Evolutionary conservation across 2,888 invertebrate genomes (phyloP).

Genomic region (Mechanitis mazaeus): DNA sequence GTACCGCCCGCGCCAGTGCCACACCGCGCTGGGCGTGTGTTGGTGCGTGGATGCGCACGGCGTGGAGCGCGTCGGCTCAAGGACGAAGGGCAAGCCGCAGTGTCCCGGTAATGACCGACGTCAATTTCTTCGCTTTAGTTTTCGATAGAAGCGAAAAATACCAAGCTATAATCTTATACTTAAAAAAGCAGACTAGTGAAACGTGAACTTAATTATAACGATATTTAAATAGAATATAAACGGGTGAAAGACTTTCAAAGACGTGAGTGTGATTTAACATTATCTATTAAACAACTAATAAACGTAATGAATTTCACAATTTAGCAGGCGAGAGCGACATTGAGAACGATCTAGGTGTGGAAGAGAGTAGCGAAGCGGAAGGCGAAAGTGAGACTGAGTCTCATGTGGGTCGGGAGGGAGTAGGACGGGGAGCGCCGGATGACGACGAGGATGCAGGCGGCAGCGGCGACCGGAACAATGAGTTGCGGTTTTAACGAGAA

Average conservation of each 20-base stretch:
- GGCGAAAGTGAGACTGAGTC: slow-evolving; percentile 46
- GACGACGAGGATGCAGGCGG: slow-evolving; percentile 88
- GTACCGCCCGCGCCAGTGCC: slow-evolving; percentile 91
- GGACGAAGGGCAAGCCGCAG: slow-evolving; percentile 79
- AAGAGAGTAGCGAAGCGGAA: slow-evolving; percentile 64
- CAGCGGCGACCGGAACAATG: slow-evolving; percentile 77
- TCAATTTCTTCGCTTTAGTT: too few species aligned
- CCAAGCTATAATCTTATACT: too few species aligned
- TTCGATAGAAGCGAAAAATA: too few species aligned
- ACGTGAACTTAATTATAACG: too few species aligned
- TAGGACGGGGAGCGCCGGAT: slow-evolving; percentile 76
- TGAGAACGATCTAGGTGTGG: slow-evolving; percentile 35
- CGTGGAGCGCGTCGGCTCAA: slow-evolving; percentile 89
- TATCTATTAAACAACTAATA: background rate
- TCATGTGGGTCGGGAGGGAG: slow-evolving; percentile 16
- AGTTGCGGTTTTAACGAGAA: slow-evolving; percentile 54
- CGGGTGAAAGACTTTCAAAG: too few species aligned
- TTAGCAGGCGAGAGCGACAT: slow-evolving; percentile 49
- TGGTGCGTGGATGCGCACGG: slow-evolving; percentile 97
- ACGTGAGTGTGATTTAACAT: too few species aligned
- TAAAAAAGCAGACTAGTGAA: too few species aligned
- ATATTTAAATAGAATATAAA: too few species aligned
- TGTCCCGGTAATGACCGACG: slow-evolving; percentile 31
- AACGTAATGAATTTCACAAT: background rate
- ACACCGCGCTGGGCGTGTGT: slow-evolving; percentile 90